Evolutionary conservation across 2,113 vertebrate genomes (phyloP).

Genomic region (Trematocara stigmaticum): DNA sequence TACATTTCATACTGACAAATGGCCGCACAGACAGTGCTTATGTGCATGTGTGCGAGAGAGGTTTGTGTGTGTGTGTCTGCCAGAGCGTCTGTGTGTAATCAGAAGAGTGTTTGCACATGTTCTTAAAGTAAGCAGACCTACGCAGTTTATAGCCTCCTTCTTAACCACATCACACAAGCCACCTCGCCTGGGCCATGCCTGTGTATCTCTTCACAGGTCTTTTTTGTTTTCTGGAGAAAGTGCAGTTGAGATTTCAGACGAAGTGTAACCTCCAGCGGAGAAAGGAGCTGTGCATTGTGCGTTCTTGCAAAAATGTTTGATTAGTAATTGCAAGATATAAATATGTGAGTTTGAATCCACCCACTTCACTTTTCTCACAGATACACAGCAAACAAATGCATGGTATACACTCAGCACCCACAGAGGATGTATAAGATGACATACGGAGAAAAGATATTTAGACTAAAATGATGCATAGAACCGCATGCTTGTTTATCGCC

Average conservation of each 20-base stretch:
- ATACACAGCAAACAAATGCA: background rate
- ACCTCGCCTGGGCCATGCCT: background rate
- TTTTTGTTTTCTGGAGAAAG: constrained; percentile 5
- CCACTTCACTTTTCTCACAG: background rate
- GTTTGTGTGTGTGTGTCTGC: background rate
- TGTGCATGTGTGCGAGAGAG: background rate
- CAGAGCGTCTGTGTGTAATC: background rate
- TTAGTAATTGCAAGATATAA: constrained; percentile 47
- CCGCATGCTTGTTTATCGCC: background rate
- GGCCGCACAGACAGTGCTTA: background rate
- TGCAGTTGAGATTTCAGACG: background rate
- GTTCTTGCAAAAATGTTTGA: constrained; percentile 18
- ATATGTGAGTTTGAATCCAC: background rate
- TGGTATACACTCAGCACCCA: background rate
- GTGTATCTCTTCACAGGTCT: background rate
- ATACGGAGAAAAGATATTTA: background rate
- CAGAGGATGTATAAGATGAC: background rate
- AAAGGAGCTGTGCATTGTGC: background rate
- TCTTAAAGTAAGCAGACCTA: background rate
- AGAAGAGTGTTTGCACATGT: constrained; percentile 2
- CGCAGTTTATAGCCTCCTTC: background rate
- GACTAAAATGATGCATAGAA: background rate
- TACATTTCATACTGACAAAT: background rate
- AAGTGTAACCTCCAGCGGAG: constrained; percentile 28
- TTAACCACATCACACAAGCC: constrained; percentile 32